Base-by-base conservation (phyloP, 2,113 vertebrate species). In the Pleuronectes platessa region DNA sequence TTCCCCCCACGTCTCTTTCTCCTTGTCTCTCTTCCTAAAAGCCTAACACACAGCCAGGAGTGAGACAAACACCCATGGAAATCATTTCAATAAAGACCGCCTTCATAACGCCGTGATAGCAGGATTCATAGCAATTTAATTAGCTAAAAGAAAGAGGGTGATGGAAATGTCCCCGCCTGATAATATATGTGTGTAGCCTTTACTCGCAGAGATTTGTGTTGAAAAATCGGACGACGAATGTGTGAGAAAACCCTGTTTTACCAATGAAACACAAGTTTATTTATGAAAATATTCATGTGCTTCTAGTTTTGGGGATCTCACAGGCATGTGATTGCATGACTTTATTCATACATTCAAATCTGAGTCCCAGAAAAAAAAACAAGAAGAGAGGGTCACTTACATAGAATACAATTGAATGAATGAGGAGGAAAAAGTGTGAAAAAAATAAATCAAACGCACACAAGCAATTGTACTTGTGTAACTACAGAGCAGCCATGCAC, bases 21-120 rank as follows among this genome's bases (percentile, higher is more conserved):
- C 73, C 81, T 62, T 7, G 56, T 76, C 71, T 78, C 74, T 84
- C 77, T 61, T 73, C 69, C 80, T 88, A 86, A 89, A 88, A 83
- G 84, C 75, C 86, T 83, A 84, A 90, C 71, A 83, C 79, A 84
- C 79, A 42, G 85, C 86, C 79, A 86, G 71, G 65, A 88, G 84
- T 90, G 84, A 90, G 85, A 87, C 88, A 89, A 92, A 90, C 85
- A 89, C 77, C 88, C 88, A 87, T 88, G 87, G 88, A 92, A 90
- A 88, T 90, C 71, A 89, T 88, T 89, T 88, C 69, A 92, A 83
- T 90, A 86, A 90, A 85, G 77, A 77, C 76, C 76, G 71, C 76
- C 81, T 81, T 88, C 82, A 85, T 86, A 89, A 84, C 80, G 71
- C 71, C 80, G 77, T 71, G 81, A 86, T 82, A 84, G 84, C 78